Evolutionary conservation across 2,113 vertebrate species (phyloP), one percentile per base, ranked within the genome.

Genomic region (Tapirus terrestris): DNA sequence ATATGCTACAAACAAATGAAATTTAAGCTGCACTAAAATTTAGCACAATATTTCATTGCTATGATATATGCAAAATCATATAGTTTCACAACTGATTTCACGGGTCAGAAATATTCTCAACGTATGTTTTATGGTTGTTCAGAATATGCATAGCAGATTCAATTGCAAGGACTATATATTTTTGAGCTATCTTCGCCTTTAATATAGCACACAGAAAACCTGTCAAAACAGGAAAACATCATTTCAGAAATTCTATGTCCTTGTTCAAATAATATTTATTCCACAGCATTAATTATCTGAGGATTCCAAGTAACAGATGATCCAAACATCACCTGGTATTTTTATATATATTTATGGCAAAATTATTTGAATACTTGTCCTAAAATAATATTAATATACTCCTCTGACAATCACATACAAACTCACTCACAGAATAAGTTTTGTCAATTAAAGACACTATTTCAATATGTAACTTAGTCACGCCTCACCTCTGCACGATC

Each of bases 401-500:
- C 31, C 48, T 48, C 53, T 60, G 33, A 92, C 51, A 65, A 80
- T 51, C 36, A 94, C 39, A 89, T 43, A 96, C 5, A 86, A 80
- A 94, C 6, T 33, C 39, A 39, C 39, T 39, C 39, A 39, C 39
- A 39, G 39, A 39, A 39, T 39, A 39, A 96, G 20, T 85, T 86
- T 45, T 92, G 36, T 53, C 58, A 96, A 67, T 77, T 79, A 91
- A 72, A 84, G 36, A 85, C 14, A 84, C 87, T 14, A 18, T 68
- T 31, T 79, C 68, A 98, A 83, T 39, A 91, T 36, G 9, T 29
- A 98, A 93, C 1, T 56, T 36, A 96, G 72, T 70, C 75, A 91
- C 5, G 70, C 61, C 98, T 99, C 99, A 99, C 99, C 99, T 99
- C 99, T 45, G 99, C 99, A 98, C 99, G 99, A 99, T 99, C 99